phyloP scores from a whole-genome alignment of 2,113 vertebrate genomes.

The Tamias sibiricus region DNA sequence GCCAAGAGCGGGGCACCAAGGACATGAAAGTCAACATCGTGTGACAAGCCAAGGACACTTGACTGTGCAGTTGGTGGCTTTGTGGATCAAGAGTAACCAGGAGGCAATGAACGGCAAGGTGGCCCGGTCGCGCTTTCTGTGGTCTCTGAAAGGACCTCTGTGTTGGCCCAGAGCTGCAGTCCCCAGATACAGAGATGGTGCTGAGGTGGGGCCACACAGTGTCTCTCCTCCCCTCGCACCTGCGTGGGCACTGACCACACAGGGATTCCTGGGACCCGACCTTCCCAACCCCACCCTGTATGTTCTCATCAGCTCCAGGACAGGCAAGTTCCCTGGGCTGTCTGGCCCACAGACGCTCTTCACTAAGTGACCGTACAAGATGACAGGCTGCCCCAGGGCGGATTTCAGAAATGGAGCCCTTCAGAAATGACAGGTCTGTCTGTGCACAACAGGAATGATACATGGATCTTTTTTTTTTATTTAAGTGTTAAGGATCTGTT shows the following conservation, averaged over 20 bases:
- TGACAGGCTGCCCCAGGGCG: fast-evolving
- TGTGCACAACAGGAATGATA: too few species aligned
- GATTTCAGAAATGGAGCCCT: not conserved
- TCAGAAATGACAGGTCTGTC: not conserved
- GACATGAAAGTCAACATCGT: not conserved
- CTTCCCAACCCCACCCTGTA: not conserved
- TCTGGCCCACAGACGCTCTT: too few species aligned
- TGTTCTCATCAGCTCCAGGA: not conserved
- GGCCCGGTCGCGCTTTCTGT: not conserved
- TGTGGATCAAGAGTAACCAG: too few species aligned
- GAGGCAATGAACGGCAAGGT: too few species aligned
- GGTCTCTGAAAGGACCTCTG: not conserved
- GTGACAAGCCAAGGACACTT: not conserved
- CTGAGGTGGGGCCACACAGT: too few species aligned
- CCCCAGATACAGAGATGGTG: not conserved
- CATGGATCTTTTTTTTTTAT: not conserved
- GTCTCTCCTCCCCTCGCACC: too few species aligned
- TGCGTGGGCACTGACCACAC: too few species aligned
- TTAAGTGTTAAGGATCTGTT: not conserved
- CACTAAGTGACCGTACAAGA: not conserved
- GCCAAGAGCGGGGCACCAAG: too few species aligned
- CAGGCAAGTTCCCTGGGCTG: not conserved
- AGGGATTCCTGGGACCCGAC: fast-evolving
- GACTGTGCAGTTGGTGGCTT: not conserved
- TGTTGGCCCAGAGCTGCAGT: fast-evolving